Evolutionary conservation across 2,888 invertebrate genomes (phyloP), one percentile per base, ranked within the genome.

Genomic region (Vesta saturnalis): DNA sequence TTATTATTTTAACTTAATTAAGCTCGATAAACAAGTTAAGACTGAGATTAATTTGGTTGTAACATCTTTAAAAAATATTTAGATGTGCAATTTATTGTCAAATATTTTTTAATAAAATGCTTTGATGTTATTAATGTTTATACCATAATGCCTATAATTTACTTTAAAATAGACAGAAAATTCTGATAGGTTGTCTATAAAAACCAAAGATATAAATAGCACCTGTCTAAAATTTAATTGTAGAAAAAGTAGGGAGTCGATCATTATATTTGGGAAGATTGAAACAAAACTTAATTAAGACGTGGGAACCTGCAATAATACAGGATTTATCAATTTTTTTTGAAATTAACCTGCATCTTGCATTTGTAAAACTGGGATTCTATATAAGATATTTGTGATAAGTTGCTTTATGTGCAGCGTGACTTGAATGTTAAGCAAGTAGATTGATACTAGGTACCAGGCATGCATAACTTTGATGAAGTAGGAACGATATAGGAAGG

Each of bases 391-490:
- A 80, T 79, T n/a, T n/a, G n/a, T 74, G 80, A 78, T 77, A 78
- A 77, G 79, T 78, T 80, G 77, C 76, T 77, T 76, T 73, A 74
- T 78, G 78, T 75, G 77, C 78, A 76, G 79, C 81, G 81, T 80
- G 80, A 79, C 76, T 76, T 74, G 80, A 79, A 80, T 80, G 80
- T 79, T 80, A 81, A 81, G 80, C 79, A 30, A 80, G 75, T 77
- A 78, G 79, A 81, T 81, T 80, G 81, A 80, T 80, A 77, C 77
- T 72, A 74, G 73, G 76, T 74, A 74, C 76, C 74, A 73, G 76
- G 72, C 76, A 73, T 77, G 77, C 77, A 77, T 79, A 78, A 77
- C 77, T 77, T 76, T 78, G 76, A 77, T 76, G 76, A 71, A 74
- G 67, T 69, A 70, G 70, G 69, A 65, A 72, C 72, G 69, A 63